Conservation (phyloP, 2,797 vertebrate genomes). For the Salarias fasciatus region DNA sequence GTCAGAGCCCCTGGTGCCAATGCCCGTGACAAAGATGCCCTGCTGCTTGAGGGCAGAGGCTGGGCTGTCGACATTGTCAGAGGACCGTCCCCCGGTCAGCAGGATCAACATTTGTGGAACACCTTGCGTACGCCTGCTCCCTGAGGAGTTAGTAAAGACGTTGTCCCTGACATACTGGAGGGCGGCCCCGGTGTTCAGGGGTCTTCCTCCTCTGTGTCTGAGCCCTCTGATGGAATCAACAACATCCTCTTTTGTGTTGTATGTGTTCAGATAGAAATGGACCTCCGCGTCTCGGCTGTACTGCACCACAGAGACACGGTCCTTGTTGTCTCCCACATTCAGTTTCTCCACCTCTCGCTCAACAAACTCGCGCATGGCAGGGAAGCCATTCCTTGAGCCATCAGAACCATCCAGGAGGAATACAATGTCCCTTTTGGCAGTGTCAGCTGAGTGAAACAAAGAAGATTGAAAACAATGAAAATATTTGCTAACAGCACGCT, state of each 20-base stretch:
- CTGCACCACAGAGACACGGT: constrained; percentile 85
- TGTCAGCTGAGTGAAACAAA: constrained; percentile 31
- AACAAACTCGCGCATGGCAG: constrained; percentile 76
- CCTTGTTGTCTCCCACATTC: constrained; percentile 77
- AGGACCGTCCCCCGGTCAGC: too few relatives aligned
- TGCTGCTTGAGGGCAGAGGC: too few relatives aligned
- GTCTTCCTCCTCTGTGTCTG: constrained; percentile 64
- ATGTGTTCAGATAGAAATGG: constrained; percentile 83
- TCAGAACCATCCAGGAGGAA: constrained; percentile 83
- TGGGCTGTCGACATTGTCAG: too few relatives aligned
- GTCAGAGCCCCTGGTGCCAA: constrained; percentile 65
- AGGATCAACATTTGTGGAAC: too few relatives aligned
- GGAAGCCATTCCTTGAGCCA: constrained; percentile 7
- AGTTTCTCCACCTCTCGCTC: constrained; percentile 47
- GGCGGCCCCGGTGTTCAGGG: constrained; percentile 62
- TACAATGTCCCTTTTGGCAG: constrained; percentile 83
- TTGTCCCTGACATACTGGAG: constrained; percentile 64
- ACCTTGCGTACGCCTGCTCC: too few relatives aligned
- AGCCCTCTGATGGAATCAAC: constrained; percentile 34
- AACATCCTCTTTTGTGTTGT: constrained; percentile 18
- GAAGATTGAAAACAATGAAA: neutral
- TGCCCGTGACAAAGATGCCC: constrained; percentile 17
- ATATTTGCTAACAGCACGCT: too few relatives aligned
- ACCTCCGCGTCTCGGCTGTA: constrained; percentile 49
- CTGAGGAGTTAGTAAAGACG: constrained; percentile 36